phyloP scores from a whole-genome alignment of 2,888 invertebrate genomes.

The Pyrochroa serraticornis region DNA sequence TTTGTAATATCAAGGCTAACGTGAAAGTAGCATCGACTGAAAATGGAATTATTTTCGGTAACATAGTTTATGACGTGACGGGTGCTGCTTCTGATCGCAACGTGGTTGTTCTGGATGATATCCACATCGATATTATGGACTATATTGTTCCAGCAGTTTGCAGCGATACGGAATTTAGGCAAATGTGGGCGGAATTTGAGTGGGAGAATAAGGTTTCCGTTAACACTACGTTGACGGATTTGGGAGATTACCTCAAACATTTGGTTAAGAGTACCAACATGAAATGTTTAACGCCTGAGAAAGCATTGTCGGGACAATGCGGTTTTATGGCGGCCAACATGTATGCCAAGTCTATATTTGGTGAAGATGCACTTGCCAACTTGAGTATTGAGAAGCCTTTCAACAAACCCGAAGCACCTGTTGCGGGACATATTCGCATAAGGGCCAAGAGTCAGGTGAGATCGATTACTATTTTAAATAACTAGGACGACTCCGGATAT shows the following conservation, averaged over 20 bases:
- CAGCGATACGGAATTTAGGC: conserved; percentile 94
- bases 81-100: conserved; percentile 92
- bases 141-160: conserved; percentile 95
- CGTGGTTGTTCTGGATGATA: conserved; percentile 98
- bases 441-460: conserved; percentile 96
- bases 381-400: conserved; percentile 96
- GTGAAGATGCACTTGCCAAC: conserved; percentile 98
- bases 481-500: conserved; percentile 3
- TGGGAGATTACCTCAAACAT: conserved; percentile 91
- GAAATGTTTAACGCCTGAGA: conserved; percentile 98
- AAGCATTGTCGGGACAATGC: conserved; percentile 95
- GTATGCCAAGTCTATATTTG: conserved; percentile 97
- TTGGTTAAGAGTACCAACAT: conserved; percentile 95
- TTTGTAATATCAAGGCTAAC: conserved; percentile 97
- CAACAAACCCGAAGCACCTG: conserved; percentile 84
- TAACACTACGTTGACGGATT: conserved; percentile 90
- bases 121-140: conserved; percentile 99
- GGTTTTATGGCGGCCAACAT: conserved; percentile 99
- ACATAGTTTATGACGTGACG: conserved; percentile 97
- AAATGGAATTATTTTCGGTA: conserved; percentile 99
- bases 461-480: no score
- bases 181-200: conserved; percentile 99
- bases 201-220: conserved; percentile 99
- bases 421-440: conserved; percentile 96
- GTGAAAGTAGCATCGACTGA: conserved; percentile 99